Percentiles rank a stretch among this genome's conserved stretches.
Conservation (phyloP, 1,140 invertebrate genomes). For the Pseudomyrmex concolor region DNA sequence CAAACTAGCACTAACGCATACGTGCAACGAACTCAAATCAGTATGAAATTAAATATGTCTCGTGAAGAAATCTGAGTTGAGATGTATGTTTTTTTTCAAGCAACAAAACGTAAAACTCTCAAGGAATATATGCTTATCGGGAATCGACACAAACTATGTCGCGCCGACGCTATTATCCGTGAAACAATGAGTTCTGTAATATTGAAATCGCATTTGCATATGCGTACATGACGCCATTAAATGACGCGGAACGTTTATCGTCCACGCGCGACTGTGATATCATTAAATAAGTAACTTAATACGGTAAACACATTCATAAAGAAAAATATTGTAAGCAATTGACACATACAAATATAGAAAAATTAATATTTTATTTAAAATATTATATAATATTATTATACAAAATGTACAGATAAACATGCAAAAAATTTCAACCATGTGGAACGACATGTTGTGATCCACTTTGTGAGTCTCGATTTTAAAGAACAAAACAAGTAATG, state of each 20-base stretch:
- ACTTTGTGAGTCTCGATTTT: too few relatives aligned
- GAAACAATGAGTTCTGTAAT: constrained; percentile 47
- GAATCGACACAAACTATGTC: constrained; percentile 6
- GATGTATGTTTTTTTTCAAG: neutral
- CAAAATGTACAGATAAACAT: neutral
- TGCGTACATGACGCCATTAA: constrained; percentile 9
- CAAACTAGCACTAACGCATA: constrained; percentile 21
- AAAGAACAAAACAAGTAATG: too few relatives aligned
- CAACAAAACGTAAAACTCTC: neutral
- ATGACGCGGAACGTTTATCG: constrained; percentile 44
- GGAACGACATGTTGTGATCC: too few relatives aligned
- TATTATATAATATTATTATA: neutral
- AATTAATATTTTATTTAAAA: constrained; percentile 6
- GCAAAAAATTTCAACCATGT: neutral
- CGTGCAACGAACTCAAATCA: constrained; percentile 50
- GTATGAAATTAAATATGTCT: constrained; percentile 35
- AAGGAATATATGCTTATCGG: neutral
- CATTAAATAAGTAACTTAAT: constrained; percentile 21
- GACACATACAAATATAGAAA: constrained; percentile 3
- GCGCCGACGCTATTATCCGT: constrained; percentile 40
- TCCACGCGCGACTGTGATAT: neutral
- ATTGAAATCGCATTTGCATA: constrained; percentile 53
- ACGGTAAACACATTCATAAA: constrained; percentile 11
- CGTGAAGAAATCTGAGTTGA: constrained; percentile 16
- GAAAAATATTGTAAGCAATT: neutral